phyloP scores from a whole-genome alignment of 2,113 vertebrate species.

The Clarias gariepinus region DNA sequence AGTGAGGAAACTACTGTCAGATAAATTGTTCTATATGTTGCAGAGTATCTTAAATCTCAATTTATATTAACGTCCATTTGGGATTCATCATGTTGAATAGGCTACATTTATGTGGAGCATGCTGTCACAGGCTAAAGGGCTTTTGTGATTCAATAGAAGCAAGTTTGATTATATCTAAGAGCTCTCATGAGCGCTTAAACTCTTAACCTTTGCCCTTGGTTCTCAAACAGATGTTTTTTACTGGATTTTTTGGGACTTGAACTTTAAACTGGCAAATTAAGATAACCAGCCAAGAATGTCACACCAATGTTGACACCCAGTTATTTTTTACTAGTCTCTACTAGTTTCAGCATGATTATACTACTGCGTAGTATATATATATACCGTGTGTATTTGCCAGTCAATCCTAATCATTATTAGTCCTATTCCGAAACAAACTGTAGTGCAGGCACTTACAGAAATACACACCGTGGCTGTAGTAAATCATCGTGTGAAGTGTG shows the following conservation, averaged over 20 bases:
- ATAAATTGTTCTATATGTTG: neutral
- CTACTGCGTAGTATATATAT: neutral
- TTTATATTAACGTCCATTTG: neutral
- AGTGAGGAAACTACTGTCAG: neutral
- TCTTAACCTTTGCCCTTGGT: conserved; percentile 5
- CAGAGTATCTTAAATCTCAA: neutral
- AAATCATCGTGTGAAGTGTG: conserved; percentile 38
- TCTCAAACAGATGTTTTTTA: conserved; percentile 1
- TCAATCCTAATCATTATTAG: neutral
- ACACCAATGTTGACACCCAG: too few species aligned
- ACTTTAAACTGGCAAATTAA: neutral
- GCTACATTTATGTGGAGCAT: neutral
- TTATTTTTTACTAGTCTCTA: neutral
- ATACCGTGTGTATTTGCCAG: neutral
- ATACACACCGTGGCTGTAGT: conserved; percentile 13
- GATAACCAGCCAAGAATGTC: neutral
- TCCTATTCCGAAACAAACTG: neutral
- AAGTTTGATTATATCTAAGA: conserved; percentile 14
- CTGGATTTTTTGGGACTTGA: conserved; percentile 6
- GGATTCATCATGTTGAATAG: neutral
- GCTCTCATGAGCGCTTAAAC: conserved; percentile 9
- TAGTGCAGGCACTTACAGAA: conserved; percentile 20
- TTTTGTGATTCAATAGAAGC: neutral
- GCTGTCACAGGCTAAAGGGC: neutral
- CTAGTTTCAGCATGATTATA: too few species aligned